Evolutionary conservation across 1,140 invertebrate genomes (phyloP), one percentile per base, ranked within the genome.

Genomic region (Calycopis cecrops): DNA sequence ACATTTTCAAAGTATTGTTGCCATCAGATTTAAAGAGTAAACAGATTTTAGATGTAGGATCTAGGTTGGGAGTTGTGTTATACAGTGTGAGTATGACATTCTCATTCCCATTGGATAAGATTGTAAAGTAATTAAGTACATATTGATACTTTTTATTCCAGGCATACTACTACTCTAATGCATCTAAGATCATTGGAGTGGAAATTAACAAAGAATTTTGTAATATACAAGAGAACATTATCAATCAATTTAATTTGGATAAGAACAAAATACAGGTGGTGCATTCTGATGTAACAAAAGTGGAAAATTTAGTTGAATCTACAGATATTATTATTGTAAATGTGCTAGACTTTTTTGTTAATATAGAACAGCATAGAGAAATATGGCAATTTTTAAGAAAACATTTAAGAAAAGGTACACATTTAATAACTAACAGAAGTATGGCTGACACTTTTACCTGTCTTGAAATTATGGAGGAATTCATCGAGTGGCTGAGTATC

Each of bases 121-220:
- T 48, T 58, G 21, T 33, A 35, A 6, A n/a, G 14, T 35, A 18
- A 8, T 42, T 38, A 38, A 16, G 35, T 12, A 33, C 44, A 37
- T 50, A 35, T 17, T 38, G 3, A 51, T 60, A 34, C 18, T 58
- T 61, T 65, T 62, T 60, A 65, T 90, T 89, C 51, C 71, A 93
- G 92, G 92, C 92, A 38, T 91, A 92, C 67, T 82, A 91, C 59
- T 91, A 90, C 48, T 90, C 91, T 28, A 89, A 90, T 73, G 89
- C 89, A 21, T 69, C 75, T 35, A 87, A 80, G 63, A 92, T 94
- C 50, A 87, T 92, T 61, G 93, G 93, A 8, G 88, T 94, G 34
- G 93, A 94, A 88, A 91, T 94, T 67, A 94, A 93, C 67, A 79
- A 90, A 67, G 91, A 92, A 57, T 91, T 92, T 34, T 92, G 91